Conservation (phyloP, 2,113 vertebrate genomes). For the Beaufortia kweichowensis region DNA sequence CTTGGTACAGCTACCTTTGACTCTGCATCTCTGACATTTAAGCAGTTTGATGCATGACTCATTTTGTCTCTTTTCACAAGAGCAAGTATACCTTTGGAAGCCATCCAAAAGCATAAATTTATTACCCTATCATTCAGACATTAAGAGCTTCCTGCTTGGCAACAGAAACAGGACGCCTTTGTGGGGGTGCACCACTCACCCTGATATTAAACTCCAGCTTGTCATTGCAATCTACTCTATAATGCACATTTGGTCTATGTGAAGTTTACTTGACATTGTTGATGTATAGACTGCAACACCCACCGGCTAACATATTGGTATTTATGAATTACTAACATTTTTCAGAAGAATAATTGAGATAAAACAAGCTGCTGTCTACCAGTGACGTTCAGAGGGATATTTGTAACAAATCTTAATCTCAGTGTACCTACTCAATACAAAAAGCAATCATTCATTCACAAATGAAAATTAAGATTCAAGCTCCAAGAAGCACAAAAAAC, state of each 20-base stretch:
- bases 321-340: no score
- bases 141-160: conserved; percentile 50
- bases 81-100: conserved; percentile 52
- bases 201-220: conserved; percentile 38
- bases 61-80: conserved; percentile 46
- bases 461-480: no score
- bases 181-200: conserved; percentile 45
- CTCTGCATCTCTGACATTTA: conserved; percentile 50
- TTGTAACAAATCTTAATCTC: no score
- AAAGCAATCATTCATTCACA: no score
- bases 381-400: no score
- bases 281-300: not conserved
- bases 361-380: no score
- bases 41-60: conserved; percentile 51
- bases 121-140: conserved; percentile 41
- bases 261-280: not conserved
- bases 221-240: conserved; percentile 29
- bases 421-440: no score
- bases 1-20: conserved; percentile 33
- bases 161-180: conserved; percentile 40
- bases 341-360: no score
- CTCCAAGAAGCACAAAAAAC: no score
- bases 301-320: no score
- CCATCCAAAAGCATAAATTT: conserved; percentile 50
- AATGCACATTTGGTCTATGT: not conserved